Evolutionary conservation across 2,113 vertebrate genomes (phyloP).

Genomic region (Paedocypris sp.): DNA sequence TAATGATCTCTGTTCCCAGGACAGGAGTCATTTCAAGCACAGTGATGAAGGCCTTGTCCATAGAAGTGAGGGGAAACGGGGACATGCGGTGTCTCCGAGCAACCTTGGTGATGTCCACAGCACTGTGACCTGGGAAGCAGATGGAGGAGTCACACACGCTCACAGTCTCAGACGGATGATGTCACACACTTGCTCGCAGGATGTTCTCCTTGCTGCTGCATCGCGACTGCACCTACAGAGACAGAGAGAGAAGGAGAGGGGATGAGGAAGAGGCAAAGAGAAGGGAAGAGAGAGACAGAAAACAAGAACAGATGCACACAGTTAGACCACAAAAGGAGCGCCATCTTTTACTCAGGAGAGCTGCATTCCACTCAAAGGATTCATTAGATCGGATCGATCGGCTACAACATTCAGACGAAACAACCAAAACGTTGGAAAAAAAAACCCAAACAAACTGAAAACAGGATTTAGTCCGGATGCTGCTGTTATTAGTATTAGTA

Average conservation of each 20-base stretch:
- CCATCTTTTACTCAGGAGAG: constrained; percentile 13
- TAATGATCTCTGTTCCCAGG: constrained; percentile 95
- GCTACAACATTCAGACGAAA: constrained; percentile 25
- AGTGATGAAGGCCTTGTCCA: constrained; percentile 99
- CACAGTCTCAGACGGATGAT: neutral
- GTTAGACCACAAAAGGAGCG: constrained; percentile 1
- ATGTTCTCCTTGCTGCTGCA: constrained; percentile 99
- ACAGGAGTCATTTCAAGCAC: constrained; percentile 97
- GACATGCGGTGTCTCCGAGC: constrained; percentile 97
- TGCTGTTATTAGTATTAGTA: constrained; percentile 32
- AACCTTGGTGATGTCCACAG: constrained; percentile 98
- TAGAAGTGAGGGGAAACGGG: constrained; percentile 94
- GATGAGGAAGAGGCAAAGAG: constrained; percentile 14
- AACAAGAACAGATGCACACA: constrained; percentile 14
- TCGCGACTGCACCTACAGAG: constrained; percentile 90
- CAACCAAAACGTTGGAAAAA: constrained; percentile 11
- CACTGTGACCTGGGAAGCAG: constrained; percentile 80
- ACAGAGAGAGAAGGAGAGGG: constrained; percentile 39
- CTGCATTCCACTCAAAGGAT: constrained; percentile 28
- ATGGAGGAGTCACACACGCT: neutral
- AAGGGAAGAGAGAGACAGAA: constrained; percentile 7
- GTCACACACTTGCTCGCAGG: constrained; percentile 92
- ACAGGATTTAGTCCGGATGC: constrained; percentile 14
- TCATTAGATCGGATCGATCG: constrained; percentile 21
- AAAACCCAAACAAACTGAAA: constrained; percentile 20